Evolutionary conservation across 2,113 vertebrate genomes (phyloP).

Genomic region (Alligator mississippiensis): DNA sequence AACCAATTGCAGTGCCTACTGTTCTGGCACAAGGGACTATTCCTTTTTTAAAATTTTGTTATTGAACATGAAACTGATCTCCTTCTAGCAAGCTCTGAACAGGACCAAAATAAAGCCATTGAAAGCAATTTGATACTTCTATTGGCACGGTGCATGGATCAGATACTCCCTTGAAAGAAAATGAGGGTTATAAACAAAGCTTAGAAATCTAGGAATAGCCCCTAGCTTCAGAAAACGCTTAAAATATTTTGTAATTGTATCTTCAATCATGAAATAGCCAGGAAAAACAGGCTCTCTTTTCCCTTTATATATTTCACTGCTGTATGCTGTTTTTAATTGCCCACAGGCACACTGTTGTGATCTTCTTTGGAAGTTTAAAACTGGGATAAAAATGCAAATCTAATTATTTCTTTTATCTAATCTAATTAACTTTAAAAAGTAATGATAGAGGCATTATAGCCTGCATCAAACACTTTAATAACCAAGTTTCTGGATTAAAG

Average conservation of each 20-base stretch:
- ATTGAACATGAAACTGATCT: constrained; percentile 87
- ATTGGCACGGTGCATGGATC: constrained; percentile 74
- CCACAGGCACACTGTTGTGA: constrained; percentile 79
- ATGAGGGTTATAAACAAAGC: constrained; percentile 79
- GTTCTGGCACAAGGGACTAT: constrained; percentile 75
- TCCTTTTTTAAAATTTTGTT: constrained; percentile 51
- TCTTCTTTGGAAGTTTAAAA: constrained; percentile 81
- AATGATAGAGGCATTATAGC: constrained; percentile 78
- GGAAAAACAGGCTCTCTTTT: constrained; percentile 78
- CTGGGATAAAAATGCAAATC: constrained; percentile 84
- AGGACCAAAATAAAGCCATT: constrained; percentile 80
- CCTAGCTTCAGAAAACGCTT: constrained; percentile 84
- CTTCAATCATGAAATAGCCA: constrained; percentile 79
- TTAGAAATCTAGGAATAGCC: constrained; percentile 83
- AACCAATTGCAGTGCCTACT: constrained; percentile 77
- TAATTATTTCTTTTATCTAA: constrained; percentile 86
- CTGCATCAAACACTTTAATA: constrained; percentile 80
- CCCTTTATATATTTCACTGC: constrained; percentile 73
- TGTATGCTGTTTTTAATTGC: constrained; percentile 80
- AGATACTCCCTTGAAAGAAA: constrained; percentile 76
- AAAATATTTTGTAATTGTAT: constrained; percentile 85
- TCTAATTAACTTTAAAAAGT: constrained; percentile 82
- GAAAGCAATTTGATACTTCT: constrained; percentile 82
- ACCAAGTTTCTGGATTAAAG: constrained; percentile 79
- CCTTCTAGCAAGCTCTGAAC: constrained; percentile 81